Base-by-base conservation (phyloP, 2,888 invertebrate species). In the Acanthococcus lagerstroemiae region DNA sequence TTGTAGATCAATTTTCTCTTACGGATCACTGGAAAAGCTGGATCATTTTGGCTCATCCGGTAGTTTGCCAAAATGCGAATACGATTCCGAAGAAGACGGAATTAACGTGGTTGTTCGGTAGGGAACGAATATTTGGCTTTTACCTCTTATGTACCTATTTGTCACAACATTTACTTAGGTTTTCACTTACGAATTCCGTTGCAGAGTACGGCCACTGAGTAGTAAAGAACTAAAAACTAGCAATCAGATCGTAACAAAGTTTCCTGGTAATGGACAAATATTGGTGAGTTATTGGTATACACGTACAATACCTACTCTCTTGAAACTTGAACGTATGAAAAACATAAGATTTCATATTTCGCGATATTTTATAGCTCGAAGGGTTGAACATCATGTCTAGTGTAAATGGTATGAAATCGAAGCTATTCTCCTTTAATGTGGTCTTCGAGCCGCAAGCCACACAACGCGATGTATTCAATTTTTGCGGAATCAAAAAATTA, bases 351-450 rank as follows among this genome's bases (percentile, higher is more conserved):
- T 55, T n/a, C 22, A 21, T n/a, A n/a, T n/a, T n/a, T n/a, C n/a
- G n/a, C n/a, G n/a, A 17, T 57, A 22, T 54, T 21, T 66, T 56
- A 55, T 19, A 69, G 69, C 55, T 69, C 1, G 68, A 69, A 54
- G 69, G 69, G 4, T 58, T 68, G 9, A 65, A 67, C 17, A 48
- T 57, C 19, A 68, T 67, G 19, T 67, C 67, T 19, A 72, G 76
- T 72, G 70, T 80, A 72, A 78, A 81, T 70, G 83, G 82, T 1
- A 84, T 85, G 74, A 89, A 87, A 75, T 81, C 88, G 0, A 90
- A 90, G 74, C 80, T 89, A n/a, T 95, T 94, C 77, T 90, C 93
- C 0, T 95, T 92, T 77, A 95, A 95, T 74, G 93, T 93, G 19
- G 91, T 93, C 52, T 95, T 95, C 75, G 94, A 95, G 73, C 90